Evolutionary conservation across 2,888 invertebrate genomes (phyloP).

Genomic region (Lasioglossum vierecki): DNA sequence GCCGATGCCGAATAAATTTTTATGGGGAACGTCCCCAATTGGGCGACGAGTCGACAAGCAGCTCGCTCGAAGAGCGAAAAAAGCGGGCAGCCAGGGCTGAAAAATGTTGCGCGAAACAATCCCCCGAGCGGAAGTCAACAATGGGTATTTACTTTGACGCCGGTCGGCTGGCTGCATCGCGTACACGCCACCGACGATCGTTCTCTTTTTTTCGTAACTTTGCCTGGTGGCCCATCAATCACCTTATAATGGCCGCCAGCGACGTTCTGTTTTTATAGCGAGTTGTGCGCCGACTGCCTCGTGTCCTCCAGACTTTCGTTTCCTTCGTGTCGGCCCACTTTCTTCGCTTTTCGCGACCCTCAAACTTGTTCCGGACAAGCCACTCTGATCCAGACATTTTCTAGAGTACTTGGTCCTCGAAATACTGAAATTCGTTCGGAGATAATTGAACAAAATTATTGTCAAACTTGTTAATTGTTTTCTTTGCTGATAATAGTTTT

Average conservation of each 20-base stretch:
- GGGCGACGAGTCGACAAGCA: conserved; percentile 14
- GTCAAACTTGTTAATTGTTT: neutral
- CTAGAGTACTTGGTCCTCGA: neutral
- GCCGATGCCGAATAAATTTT: conserved; percentile 1
- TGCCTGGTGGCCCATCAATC: conserved; percentile 71
- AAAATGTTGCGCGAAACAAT: conserved; percentile 66
- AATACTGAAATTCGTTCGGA: neutral
- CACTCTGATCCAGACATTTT: neutral
- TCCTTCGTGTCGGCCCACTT: neutral
- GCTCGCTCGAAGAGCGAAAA: conserved; percentile 11
- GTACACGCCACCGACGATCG: conserved; percentile 36
- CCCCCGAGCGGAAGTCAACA: conserved; percentile 63
- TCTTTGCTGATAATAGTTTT: neutral
- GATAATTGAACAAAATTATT: neutral
- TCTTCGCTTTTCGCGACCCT: neutral
- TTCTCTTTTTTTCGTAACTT: conserved; percentile 60
- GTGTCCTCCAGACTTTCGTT: neutral
- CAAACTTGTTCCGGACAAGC: neutral
- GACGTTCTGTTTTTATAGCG: conserved; percentile 41
- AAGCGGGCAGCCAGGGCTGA: conserved; percentile 27
- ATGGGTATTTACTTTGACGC: conserved; percentile 70
- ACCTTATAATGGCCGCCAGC: conserved; percentile 65
- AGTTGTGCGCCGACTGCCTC: conserved; percentile 19
- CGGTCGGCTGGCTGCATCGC: conserved; percentile 38
- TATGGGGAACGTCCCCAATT: conserved; percentile 15